These are phyloP conservation scores for Chymomyza amoena DNA, from an alignment of 2,888 invertebrate genomes.

Conservation along the genomic window DNA sequence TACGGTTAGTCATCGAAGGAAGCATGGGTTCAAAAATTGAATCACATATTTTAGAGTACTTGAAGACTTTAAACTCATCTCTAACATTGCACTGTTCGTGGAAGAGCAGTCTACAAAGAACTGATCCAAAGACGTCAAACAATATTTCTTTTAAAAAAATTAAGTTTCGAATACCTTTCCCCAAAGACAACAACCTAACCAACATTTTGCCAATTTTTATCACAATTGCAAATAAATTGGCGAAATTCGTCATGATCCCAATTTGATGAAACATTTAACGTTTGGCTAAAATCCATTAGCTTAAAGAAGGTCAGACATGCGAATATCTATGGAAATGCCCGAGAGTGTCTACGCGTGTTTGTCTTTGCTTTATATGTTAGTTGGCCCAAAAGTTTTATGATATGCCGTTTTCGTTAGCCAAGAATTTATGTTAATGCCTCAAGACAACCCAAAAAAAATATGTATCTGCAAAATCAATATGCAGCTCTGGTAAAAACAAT, in stretches of 20 bases:
- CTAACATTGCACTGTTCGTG: no score
- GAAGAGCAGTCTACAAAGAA: no score
- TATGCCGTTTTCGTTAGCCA: slow-evolving; percentile 31
- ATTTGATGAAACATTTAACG: slow-evolving; percentile 12
- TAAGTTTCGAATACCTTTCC: not conserved
- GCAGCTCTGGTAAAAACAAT: slow-evolving; percentile 27
- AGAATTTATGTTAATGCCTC: slow-evolving; percentile 48
- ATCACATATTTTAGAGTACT: no score
- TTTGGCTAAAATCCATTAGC: slow-evolving; percentile 52
- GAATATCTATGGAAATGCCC: slow-evolving; percentile 8
- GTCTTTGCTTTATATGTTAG: slow-evolving; percentile 21
- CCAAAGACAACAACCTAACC: no score
- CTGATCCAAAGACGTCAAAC: no score
- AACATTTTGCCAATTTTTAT: slow-evolving; percentile 21
- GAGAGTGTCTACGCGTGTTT: not conserved
- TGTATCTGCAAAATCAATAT: slow-evolving; percentile 35
- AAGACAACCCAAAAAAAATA: slow-evolving; percentile 27
- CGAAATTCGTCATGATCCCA: slow-evolving; percentile 18
- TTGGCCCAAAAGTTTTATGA: slow-evolving; percentile 41
- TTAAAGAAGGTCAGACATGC: slow-evolving; percentile 66
- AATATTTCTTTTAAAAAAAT: no score
- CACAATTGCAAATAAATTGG: slow-evolving; percentile 48
- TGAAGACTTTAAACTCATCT: no score
- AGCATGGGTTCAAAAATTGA: no score
- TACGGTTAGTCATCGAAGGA: no score